Conservation (phyloP, 2,797 vertebrate species). For the Prunella strophiata region DNA sequence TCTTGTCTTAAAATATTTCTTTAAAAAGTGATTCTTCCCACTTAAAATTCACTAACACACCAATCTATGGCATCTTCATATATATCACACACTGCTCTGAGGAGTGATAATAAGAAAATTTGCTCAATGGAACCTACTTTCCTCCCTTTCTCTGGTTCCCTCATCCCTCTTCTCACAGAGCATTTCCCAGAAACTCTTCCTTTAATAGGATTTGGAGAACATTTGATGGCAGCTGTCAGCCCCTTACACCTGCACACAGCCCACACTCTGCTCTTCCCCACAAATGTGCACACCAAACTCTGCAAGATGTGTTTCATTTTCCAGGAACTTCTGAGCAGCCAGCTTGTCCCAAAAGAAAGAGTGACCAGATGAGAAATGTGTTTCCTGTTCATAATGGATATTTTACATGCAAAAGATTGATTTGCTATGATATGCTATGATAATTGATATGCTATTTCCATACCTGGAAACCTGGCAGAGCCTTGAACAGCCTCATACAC, state of each 20-base stretch:
- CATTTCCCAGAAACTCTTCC: background rate
- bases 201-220: background rate
- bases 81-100: background rate
- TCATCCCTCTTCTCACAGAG: background rate
- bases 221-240: slow-evolving; percentile 4
- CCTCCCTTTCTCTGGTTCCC: background rate
- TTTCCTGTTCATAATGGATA: background rate
- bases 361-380: slow-evolving; percentile 9
- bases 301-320: slow-evolving; percentile 13
- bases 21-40: background rate
- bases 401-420: slow-evolving; percentile 22
- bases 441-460: background rate
- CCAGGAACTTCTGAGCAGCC: background rate
- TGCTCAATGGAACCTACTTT: background rate
- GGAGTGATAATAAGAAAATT: background rate
- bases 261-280: background rate
- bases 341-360: slow-evolving; percentile 12
- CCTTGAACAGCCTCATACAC: background rate
- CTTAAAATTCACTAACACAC: background rate
- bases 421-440: background rate
- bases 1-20: background rate
- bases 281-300: background rate
- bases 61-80: background rate
- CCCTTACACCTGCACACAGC: background rate
- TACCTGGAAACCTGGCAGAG: background rate